phyloP scores from a whole-genome alignment of 2,113 vertebrate species.

The Cromileptes altivelis region DNA sequence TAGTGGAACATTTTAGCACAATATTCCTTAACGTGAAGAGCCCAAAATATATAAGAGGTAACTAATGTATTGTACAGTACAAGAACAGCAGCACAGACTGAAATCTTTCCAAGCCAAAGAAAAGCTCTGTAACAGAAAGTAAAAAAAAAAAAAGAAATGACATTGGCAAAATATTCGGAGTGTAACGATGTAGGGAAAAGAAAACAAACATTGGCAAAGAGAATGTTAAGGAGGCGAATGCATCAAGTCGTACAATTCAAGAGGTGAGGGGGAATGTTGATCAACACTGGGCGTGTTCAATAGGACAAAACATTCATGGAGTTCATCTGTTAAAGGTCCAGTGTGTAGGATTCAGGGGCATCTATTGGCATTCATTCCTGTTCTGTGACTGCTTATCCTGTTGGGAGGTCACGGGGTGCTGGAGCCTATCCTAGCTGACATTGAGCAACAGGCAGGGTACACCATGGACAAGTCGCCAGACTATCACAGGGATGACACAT shows the following conservation, averaged over 20 bases:
- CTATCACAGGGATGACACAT: too few relatives aligned
- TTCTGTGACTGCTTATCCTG: too few relatives aligned
- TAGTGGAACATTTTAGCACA: constrained; percentile 49
- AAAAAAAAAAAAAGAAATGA: constrained; percentile 30
- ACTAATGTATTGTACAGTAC: constrained; percentile 81
- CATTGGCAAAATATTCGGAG: constrained; percentile 63
- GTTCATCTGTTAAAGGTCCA: neutral
- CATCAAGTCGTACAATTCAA: constrained; percentile 39
- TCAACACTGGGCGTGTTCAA: constrained; percentile 56
- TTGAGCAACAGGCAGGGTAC: too few relatives aligned
- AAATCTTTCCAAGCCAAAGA: constrained; percentile 56
- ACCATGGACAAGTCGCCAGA: too few relatives aligned
- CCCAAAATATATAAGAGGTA: constrained; percentile 78
- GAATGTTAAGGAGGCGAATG: constrained; percentile 50
- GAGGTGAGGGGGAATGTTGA: constrained; percentile 58
- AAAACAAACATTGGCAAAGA: constrained; percentile 59
- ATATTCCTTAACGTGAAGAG: constrained; percentile 53
- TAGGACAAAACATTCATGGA: constrained; percentile 62
- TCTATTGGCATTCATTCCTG: too few relatives aligned
- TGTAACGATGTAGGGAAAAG: constrained; percentile 24
- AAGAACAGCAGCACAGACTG: constrained; percentile 81
- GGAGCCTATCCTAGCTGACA: too few relatives aligned
- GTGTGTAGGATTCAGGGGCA: too few relatives aligned
- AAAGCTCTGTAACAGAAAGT: constrained; percentile 57
- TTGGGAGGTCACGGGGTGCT: too few relatives aligned